A percentile compares a stretch with the other conserved stretches of the same genome.
These are phyloP conservation scores for Galaxias olidus DNA, from an alignment of 2,797 vertebrate genomes.

Conservation along the genomic window DNA sequence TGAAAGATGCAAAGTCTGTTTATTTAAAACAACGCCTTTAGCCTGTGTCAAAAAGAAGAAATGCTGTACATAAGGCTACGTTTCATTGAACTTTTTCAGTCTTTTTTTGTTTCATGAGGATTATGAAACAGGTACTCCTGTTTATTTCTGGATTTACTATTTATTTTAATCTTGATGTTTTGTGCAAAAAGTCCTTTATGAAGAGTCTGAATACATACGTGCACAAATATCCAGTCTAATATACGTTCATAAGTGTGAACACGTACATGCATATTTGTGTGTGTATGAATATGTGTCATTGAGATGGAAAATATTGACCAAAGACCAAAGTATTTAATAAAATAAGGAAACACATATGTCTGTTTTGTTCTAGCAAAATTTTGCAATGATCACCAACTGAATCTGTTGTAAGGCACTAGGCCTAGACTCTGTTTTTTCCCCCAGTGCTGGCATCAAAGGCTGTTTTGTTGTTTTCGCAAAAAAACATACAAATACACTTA, in stretches of 20 bases:
- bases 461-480: constrained; percentile 54
- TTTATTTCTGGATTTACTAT: constrained; percentile 70
- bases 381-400: constrained; percentile 55
- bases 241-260: constrained; percentile 72
- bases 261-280: constrained; percentile 77
- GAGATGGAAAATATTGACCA: constrained; percentile 79
- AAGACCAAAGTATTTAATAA: constrained; percentile 83
- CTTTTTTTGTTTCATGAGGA: constrained; percentile 66
- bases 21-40: constrained; percentile 82
- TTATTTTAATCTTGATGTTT: constrained; percentile 78
- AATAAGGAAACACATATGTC: constrained; percentile 66
- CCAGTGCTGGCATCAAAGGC: constrained; percentile 42
- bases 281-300: constrained; percentile 76
- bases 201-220: constrained; percentile 71
- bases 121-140: constrained; percentile 77
- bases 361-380: constrained; percentile 63
- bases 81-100: constrained; percentile 63
- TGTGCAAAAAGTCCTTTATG: constrained; percentile 81
- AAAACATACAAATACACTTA: constrained; percentile 54
- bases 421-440: constrained; percentile 34
- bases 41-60: constrained; percentile 78
- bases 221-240: constrained; percentile 79
- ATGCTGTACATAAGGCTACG: constrained; percentile 81
- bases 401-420: constrained; percentile 37
- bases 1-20: constrained; percentile 84